phyloP scores from a whole-genome alignment of 2,888 invertebrate species.

The Julus scandinavius region DNA sequence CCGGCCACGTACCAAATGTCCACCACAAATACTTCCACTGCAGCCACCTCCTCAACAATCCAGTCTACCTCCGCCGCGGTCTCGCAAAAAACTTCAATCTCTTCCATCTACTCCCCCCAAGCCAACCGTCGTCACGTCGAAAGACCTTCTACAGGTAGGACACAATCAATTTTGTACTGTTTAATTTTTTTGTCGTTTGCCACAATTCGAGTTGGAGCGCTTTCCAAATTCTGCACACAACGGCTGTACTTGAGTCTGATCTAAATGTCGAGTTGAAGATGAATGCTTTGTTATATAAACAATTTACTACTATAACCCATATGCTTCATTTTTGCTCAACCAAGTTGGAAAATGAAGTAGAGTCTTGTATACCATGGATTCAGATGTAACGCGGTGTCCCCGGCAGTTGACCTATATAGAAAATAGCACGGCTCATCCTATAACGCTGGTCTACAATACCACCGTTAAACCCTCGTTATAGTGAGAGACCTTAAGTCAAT shows the following conservation, averaged over 20 bases:
- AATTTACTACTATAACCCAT: too few relatives aligned
- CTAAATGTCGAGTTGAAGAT: neutral
- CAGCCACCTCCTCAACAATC: neutral
- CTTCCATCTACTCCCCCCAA: slow-evolving; percentile 48
- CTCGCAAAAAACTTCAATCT: slow-evolving; percentile 14
- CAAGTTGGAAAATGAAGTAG: too few relatives aligned
- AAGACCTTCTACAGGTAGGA: slow-evolving; percentile 50
- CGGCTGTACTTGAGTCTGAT: neutral
- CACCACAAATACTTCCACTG: neutral
- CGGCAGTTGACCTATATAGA: too few relatives aligned
- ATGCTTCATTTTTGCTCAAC: too few relatives aligned
- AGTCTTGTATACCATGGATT: too few relatives aligned
- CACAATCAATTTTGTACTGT: neutral
- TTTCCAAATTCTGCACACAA: neutral
- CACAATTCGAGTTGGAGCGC: neutral
- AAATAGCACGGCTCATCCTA: too few relatives aligned
- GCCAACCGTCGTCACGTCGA: slow-evolving; percentile 52
- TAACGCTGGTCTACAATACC: too few relatives aligned
- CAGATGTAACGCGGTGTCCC: too few relatives aligned
- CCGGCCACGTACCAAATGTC: neutral
- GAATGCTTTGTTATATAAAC: too few relatives aligned
- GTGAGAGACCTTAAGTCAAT: too few relatives aligned
- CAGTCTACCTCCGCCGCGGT: slow-evolving; percentile 24
- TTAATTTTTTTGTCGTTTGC: neutral
- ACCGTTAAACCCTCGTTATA: too few relatives aligned